Conservation (phyloP, 1,140 invertebrate genomes). For the Drosophila ficusphila region DNA sequence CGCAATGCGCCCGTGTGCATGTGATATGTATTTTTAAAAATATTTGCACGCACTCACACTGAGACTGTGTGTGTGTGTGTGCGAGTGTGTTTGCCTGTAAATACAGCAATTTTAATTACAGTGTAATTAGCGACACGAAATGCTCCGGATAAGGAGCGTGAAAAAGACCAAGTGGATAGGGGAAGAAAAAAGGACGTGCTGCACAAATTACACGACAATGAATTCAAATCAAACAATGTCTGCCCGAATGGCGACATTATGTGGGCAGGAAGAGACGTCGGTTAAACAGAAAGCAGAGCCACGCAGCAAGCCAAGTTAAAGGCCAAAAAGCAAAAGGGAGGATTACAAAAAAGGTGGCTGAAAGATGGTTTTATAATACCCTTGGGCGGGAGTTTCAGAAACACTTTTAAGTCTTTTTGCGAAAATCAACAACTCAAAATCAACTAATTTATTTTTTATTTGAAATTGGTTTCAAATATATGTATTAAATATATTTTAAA, state of each 20-base stretch:
- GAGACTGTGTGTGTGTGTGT: not conserved
- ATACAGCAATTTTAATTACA: conserved; percentile 78
- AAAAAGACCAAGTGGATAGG: conserved; percentile 4
- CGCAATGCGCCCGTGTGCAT: conserved; percentile 46
- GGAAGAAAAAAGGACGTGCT: conserved; percentile 33
- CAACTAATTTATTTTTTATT: too few species aligned
- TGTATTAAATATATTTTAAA: too few species aligned
- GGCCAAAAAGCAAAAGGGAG: not conserved
- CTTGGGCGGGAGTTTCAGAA: too few species aligned
- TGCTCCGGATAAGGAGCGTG: conserved; percentile 37
- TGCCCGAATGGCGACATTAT: conserved; percentile 71
- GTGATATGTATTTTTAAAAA: conserved; percentile 54
- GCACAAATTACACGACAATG: conserved; percentile 72
- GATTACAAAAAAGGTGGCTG: too few species aligned
- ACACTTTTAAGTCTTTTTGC: too few species aligned
- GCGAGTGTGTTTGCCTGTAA: conserved; percentile 51
- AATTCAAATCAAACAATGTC: conserved; percentile 81
- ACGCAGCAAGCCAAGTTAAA: conserved; percentile 3
- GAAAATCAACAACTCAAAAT: too few species aligned
- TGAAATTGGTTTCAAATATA: too few species aligned
- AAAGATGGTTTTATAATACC: not conserved
- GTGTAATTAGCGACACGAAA: conserved; percentile 79
- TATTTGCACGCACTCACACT: conserved; percentile 71
- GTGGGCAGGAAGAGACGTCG: conserved; percentile 59
- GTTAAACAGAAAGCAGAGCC: conserved; percentile 23